Conservation (phyloP, 2,113 vertebrate genomes). For the Larimichthys crocea region DNA sequence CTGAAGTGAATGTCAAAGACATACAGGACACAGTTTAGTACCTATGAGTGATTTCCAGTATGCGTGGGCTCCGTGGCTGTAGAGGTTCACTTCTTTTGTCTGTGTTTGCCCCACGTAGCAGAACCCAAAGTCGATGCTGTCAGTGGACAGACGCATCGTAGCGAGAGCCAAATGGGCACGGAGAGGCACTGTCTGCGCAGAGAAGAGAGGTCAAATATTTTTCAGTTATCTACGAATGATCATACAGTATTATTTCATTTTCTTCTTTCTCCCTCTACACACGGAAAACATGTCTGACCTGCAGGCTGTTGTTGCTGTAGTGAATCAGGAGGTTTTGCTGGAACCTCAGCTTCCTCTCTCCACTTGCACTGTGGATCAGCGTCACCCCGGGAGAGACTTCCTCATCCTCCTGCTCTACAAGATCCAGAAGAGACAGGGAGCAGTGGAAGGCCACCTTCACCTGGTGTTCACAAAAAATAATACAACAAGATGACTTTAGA, state of each 20-base stretch:
- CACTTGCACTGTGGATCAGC: slow-evolving; percentile 68
- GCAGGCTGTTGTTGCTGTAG: slow-evolving; percentile 84
- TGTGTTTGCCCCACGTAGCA: slow-evolving; percentile 85
- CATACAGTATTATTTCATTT: neutral
- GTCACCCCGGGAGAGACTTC: slow-evolving; percentile 79
- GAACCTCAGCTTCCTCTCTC: slow-evolving; percentile 86
- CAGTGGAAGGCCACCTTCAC: slow-evolving; percentile 90
- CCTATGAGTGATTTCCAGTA: slow-evolving; percentile 87
- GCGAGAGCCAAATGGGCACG: slow-evolving; percentile 83
- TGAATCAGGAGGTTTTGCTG: slow-evolving; percentile 86
- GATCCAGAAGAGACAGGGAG: slow-evolving; percentile 85
- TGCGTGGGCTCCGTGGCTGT: slow-evolving; percentile 82
- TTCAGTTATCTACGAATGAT: neutral
- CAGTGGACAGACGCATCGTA: slow-evolving; percentile 83
- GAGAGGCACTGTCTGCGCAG: slow-evolving; percentile 86
- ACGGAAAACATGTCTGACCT: slow-evolving; percentile 77
- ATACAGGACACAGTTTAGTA: slow-evolving; percentile 49
- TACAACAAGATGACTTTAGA: neutral
- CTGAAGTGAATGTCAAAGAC: neutral
- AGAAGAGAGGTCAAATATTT: neutral
- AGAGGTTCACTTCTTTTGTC: slow-evolving; percentile 82
- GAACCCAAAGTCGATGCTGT: slow-evolving; percentile 86
- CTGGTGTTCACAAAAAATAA: slow-evolving; percentile 74
- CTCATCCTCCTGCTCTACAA: slow-evolving; percentile 77
- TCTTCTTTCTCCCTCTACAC: no score